Evolutionary conservation across 2,113 vertebrate species (phyloP).

Genomic region (Tor tambroides): DNA sequence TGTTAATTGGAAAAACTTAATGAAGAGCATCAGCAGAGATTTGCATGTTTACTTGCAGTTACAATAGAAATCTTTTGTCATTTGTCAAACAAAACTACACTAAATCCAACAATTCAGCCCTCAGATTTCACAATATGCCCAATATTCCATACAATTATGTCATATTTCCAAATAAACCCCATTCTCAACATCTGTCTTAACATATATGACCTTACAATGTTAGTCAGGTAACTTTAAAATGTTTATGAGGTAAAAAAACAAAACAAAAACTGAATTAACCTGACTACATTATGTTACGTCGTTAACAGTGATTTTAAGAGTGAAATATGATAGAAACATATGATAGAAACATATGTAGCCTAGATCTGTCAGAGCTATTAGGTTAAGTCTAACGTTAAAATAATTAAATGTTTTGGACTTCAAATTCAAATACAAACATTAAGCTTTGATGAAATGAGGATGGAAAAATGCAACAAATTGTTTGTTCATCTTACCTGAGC

Average conservation of each 20-base stretch:
- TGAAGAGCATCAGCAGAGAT: background rate
- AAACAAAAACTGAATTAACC: too few relatives aligned
- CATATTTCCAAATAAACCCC: background rate
- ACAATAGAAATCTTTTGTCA: too few relatives aligned
- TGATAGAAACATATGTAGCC: too few relatives aligned
- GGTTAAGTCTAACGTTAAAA: too few relatives aligned
- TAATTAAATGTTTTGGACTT: background rate
- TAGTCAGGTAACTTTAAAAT: background rate
- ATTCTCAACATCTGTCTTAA: background rate
- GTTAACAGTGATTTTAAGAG: background rate
- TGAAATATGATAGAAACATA: background rate
- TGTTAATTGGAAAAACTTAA: background rate
- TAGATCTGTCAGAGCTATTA: background rate
- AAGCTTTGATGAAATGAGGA: background rate
- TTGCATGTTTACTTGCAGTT: too few relatives aligned
- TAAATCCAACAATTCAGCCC: background rate
- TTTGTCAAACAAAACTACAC: too few relatives aligned
- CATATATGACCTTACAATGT: background rate
- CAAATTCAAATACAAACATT: background rate
- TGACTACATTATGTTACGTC: too few relatives aligned
- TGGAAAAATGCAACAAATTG: background rate
- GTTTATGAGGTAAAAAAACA: background rate
- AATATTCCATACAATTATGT: background rate
- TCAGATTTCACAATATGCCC: background rate
- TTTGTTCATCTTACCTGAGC: slow-evolving; percentile 43